Percentiles rank a stretch among this genome's conserved stretches.
Conservation (phyloP, 2,888 invertebrate genomes). For the Cotesia congregata region DNA sequence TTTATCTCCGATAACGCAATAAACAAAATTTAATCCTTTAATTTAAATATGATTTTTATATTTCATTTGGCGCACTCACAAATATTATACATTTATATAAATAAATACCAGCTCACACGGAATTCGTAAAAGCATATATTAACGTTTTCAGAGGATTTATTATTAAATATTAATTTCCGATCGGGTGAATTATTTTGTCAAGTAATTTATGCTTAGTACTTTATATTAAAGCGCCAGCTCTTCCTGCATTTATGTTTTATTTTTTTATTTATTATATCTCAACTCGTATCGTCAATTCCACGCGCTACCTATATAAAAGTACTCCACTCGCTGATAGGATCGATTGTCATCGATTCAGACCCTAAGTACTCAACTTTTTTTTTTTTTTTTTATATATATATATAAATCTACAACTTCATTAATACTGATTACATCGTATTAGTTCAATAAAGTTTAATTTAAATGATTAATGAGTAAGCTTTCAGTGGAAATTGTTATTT, state of each 20-base stretch:
- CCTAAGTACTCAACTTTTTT: not conserved
- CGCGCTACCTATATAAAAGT: not conserved
- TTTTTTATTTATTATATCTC: not conserved
- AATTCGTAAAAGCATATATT: constrained; percentile 1
- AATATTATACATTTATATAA: not conserved
- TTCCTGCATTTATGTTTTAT: no score
- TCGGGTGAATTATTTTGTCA: not conserved
- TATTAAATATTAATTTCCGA: not conserved
- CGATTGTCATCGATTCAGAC: not conserved
- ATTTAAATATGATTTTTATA: constrained; percentile 8
- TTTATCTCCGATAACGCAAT: constrained; percentile 1
- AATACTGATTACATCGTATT: no score
- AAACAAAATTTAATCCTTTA: constrained; percentile 16
- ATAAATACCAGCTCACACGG: not conserved
- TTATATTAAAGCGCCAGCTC: not conserved
- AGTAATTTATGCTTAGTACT: not conserved
- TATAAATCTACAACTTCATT: no score
- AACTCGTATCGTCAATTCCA: not conserved
- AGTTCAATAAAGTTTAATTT: no score
- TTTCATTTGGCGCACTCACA: constrained; percentile 8
- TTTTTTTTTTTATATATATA: no score
- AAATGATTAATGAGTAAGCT: no score
- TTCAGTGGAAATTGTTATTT: no score
- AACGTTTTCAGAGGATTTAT: not conserved
- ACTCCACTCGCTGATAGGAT: not conserved